Base-by-base conservation (phyloP, 1,140 invertebrate species). In the Theocolax elegans region DNA sequence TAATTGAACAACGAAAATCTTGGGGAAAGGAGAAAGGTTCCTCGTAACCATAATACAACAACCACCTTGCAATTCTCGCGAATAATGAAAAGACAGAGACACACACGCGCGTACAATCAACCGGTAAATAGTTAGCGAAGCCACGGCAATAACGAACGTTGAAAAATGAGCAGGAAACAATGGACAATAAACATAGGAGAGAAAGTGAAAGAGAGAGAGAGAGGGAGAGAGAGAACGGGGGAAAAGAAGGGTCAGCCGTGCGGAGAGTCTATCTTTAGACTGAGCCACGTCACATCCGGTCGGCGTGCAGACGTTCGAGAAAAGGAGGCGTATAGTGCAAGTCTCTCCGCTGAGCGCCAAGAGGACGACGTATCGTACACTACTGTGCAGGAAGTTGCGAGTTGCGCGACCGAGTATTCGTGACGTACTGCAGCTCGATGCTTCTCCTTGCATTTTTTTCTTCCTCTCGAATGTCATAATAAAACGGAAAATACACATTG, bases 191-290 rank as follows among this genome's bases (percentile, higher is more conserved):
- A 40, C 15, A n/a, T 2, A 40, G 15, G 3, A 10, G 29, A 8
- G 23, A 12, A n/a, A n/a, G 19, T 6, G 38, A 13, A 23, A 35
- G 15, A 29, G n/a, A 25, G 0, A 19, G 19, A 6, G 31, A 64
- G 62, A 53, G 62, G 65, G 31, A 19, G 3, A 19, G 27, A 54
- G 49, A 46, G 21, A 46, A 51, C 17, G 67, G 63, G 42, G 13
- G 44, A n/a, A 49, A 54, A 25, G 46, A 68, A 68, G 48, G 67
- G 59, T 62, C 72, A 72, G 67, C 60, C 64, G 72, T 69, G 71
- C 74, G 60, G 27, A 29, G 66, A 66, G 77, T 81, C 77, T 80
- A 81, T 80, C 77, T 81, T 81, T 81, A 81, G 77, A 79, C 72
- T 59, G 40, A 23, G 25, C 71, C 62, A 78, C 78, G 78, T 80